phyloP scores from a whole-genome alignment of 2,888 invertebrate species.

The Gymnocheta viridis region DNA sequence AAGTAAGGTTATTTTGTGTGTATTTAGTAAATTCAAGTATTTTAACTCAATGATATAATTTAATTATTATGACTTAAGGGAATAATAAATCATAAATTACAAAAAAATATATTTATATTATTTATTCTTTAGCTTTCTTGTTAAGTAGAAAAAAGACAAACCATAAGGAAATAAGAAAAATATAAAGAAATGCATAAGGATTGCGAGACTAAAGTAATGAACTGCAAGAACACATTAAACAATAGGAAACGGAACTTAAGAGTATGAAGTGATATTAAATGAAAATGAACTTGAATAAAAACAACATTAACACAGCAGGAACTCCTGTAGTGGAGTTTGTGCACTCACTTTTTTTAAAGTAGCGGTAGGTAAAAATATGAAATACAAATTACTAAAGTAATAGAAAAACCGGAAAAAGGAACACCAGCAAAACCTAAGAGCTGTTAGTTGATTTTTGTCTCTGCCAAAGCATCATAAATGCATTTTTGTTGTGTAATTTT shows the following conservation, averaged over 20 bases:
- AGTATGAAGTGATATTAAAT: conserved; percentile 25
- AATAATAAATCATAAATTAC: conserved; percentile 63
- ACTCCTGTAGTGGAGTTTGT: neutral
- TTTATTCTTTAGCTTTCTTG: neutral
- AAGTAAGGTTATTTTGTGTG: conserved; percentile 22
- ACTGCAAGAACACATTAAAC: conserved; percentile 39
- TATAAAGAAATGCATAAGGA: neutral
- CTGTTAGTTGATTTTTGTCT: neutral
- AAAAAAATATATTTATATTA: neutral
- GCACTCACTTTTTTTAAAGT: neutral
- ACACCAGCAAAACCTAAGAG: conserved; percentile 36
- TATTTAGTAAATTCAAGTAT: conserved; percentile 47
- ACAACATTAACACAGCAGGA: conserved; percentile 39
- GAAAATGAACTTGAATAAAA: conserved; percentile 48
- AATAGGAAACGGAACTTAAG: conserved; percentile 54
- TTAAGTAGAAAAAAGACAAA: conserved; percentile 7
- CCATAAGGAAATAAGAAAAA: neutral
- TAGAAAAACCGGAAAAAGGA: conserved; percentile 58
- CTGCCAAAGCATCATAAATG: conserved; percentile 52
- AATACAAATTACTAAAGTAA: conserved; percentile 57
- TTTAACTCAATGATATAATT: conserved; percentile 59
- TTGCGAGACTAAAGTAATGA: conserved; percentile 9
- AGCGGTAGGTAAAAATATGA: conserved; percentile 4
- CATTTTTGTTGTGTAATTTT: conserved; percentile 46
- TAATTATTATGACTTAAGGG: conserved; percentile 66